Evolutionary conservation across 2,797 vertebrate genomes (phyloP), one percentile per base, ranked within the genome.

Genomic region (Acrossocheilus wenchowensis): DNA sequence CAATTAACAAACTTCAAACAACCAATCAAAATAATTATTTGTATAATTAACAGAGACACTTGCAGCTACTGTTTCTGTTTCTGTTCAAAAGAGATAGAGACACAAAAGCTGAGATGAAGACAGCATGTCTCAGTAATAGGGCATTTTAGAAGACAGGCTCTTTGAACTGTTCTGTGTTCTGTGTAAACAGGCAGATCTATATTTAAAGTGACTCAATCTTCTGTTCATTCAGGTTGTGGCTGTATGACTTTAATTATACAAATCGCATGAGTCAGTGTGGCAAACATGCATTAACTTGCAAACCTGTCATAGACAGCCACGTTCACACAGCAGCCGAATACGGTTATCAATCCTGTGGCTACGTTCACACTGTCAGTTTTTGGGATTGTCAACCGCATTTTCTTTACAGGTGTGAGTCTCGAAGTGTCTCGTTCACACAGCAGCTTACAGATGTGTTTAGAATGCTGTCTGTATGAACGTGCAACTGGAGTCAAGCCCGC

Each of bases 121-220:
- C 78, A 60, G 54, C 21, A 57, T 12, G 41, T 41, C 68, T 39
- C 4, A 30, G 54, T 62, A 34, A 68, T 8, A 14, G 11, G 11
- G 19, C 1, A 2, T 30, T 54, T 41, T 5, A 52, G 21, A 52
- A 54, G 8, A 41, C 66, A 69, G 8, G 30, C 79, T 34, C 12
- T 45, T 81, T 69, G n/a, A 71, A 60, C 45, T 15, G 14, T 45
- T 43, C 39, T 45, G 9, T 45, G 17, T 19, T 34, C 30, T 62
- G 11, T 78, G 62, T 39, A 52, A 78, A 77, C 30, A 30, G 9
- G 4, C 10, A 21, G 34, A 41, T 54, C 45, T 69, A 84, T 34
- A 39, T 78, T 78, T 54, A 69, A 54, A 84, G 50, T 45, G 64
- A 78, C 57, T 71, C 19, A 85, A 17, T 78, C 62, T 78, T 41